phyloP scores from a whole-genome alignment of 2,113 vertebrate species.

The Gasterosteus nipponicus region DNA sequence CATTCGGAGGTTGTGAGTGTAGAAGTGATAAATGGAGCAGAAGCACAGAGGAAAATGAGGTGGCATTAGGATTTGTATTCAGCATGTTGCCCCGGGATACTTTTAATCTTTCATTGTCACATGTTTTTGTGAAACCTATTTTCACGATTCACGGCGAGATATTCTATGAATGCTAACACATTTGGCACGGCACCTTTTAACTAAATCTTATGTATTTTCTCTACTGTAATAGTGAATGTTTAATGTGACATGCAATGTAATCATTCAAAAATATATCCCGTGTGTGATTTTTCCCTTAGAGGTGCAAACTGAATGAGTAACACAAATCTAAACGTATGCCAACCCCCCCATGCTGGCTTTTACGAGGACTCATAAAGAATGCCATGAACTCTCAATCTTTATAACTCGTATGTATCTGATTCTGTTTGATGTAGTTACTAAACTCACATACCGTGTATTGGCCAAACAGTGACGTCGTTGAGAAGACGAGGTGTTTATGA shows the following conservation, averaged over 20 bases:
- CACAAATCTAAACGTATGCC: background rate
- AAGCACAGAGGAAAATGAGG: slow-evolving; percentile 17
- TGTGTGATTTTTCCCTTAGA: background rate
- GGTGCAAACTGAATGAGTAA: background rate
- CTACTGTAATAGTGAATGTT: background rate
- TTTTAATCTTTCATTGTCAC: slow-evolving; percentile 7
- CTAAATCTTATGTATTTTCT: background rate
- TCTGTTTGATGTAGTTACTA: background rate
- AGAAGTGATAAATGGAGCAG: slow-evolving; percentile 12
- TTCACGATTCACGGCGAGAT: slow-evolving; percentile 2
- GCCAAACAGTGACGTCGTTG: background rate
- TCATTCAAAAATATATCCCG: background rate
- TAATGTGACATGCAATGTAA: background rate
- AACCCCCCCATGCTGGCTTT: background rate
- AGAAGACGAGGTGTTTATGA: slow-evolving; percentile 1
- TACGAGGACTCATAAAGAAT: background rate
- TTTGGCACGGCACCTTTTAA: background rate
- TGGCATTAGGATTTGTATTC: slow-evolving; percentile 30
- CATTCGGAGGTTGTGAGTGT: background rate
- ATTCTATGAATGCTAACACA: background rate
- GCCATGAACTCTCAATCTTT: background rate
- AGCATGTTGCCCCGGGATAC: slow-evolving; percentile 8
- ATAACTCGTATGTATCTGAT: background rate
- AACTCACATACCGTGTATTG: background rate
- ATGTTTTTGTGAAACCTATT: slow-evolving; percentile 7